These are phyloP conservation scores for Rhizomys pruinosus DNA, from an alignment of 2,113 vertebrate genomes.

Conservation along the genomic window DNA sequence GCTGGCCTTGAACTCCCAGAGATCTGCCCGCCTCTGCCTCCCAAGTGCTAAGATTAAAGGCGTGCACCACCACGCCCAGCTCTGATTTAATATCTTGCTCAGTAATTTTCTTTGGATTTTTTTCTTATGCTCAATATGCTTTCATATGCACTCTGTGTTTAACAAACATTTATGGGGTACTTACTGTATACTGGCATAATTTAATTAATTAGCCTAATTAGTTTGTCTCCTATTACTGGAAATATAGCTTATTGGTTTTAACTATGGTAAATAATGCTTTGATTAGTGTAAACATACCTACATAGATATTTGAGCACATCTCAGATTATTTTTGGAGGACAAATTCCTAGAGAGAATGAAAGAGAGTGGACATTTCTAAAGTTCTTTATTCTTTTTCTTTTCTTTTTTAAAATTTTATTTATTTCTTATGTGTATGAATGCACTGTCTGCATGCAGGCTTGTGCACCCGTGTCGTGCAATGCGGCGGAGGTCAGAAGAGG, in stretches of 20 bases:
- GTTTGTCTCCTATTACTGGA: constrained; percentile 30
- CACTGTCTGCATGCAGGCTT: too few relatives aligned
- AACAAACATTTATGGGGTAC: too few relatives aligned
- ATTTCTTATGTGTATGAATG: too few relatives aligned
- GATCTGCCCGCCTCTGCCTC: too few relatives aligned
- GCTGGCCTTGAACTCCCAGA: too few relatives aligned
- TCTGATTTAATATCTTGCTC: too few relatives aligned
- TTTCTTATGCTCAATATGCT: constrained; percentile 18
- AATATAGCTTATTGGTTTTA: constrained; percentile 8
- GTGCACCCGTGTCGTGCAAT: too few relatives aligned
- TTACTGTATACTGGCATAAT: neutral
- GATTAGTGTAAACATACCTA: neutral
- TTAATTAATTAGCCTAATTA: neutral
- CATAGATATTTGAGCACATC: constrained; percentile 34
- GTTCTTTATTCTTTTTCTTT: neutral
- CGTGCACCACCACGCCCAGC: too few relatives aligned
- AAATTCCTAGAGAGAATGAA: constrained; percentile 49
- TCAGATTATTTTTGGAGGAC: constrained; percentile 29
- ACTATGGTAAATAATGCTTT: constrained; percentile 24
- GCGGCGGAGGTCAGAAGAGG: too few relatives aligned
- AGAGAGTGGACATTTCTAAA: neutral
- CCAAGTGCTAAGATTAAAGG: too few relatives aligned
- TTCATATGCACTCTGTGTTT: too few relatives aligned
- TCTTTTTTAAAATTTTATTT: too few relatives aligned
- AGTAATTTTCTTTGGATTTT: constrained; percentile 8